Percentiles rank a stretch among this genome's conserved stretches.
phyloP scores from a whole-genome alignment of 2,797 vertebrate species.

The Parambassis ranga region DNA sequence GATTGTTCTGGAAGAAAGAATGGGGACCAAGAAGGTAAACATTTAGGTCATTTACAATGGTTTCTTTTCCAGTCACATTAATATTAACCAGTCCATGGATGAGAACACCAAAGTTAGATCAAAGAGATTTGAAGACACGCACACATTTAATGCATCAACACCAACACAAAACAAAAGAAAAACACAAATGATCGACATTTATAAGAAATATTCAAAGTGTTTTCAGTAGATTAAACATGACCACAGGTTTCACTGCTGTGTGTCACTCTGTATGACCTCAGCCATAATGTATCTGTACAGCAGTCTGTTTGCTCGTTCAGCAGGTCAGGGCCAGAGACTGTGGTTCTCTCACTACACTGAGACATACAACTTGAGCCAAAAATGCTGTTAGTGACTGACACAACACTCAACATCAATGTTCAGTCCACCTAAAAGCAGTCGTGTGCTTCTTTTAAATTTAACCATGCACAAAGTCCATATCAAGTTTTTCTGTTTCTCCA shows the following conservation, averaged over 20 bases:
- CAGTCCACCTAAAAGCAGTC: constrained; percentile 5
- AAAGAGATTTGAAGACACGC: no score
- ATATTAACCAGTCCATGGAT: no score
- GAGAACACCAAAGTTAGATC: no score
- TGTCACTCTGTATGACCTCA: background rate
- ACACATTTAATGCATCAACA: no score
- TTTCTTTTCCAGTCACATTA: no score
- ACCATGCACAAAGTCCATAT: background rate
- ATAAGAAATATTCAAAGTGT: no score
- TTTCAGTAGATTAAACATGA: no score
- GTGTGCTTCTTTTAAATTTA: background rate
- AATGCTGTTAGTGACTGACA: background rate
- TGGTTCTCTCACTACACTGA: background rate
- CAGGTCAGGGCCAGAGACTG: background rate
- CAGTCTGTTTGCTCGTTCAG: background rate
- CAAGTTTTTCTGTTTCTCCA: constrained; percentile 22
- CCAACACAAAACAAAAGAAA: no score
- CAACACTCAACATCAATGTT: constrained; percentile 17
- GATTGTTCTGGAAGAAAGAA: constrained; percentile 85
- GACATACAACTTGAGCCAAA: constrained; percentile 7
- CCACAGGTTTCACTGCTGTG: background rate
- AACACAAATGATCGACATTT: no score
- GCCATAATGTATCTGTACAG: background rate
- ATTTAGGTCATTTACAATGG: no score
- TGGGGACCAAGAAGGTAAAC: background rate